Conservation (phyloP, 2,888 invertebrate species). For the Nephrotoma guestfalica region DNA sequence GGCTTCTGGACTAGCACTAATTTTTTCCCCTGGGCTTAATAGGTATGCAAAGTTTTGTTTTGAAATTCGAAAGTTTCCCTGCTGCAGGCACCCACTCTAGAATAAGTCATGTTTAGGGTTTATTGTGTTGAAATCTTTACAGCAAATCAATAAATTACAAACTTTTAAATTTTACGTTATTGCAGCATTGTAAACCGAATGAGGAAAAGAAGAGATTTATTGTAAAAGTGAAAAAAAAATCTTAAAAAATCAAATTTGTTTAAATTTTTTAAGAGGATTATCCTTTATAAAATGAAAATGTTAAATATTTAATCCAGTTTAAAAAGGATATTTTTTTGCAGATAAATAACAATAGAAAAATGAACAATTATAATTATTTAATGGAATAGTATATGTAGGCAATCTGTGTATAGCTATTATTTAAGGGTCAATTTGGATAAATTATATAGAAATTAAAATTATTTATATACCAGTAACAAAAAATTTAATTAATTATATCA, state of each 20-base stretch:
- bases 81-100: too few species aligned
- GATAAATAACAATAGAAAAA: neutral
- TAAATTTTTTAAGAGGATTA: neutral
- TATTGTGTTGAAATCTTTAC: neutral
- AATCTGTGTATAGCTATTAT: neutral
- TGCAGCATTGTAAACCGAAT: too few species aligned
- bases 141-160: neutral
- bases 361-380: neutral
- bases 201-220: neutral
- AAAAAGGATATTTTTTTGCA: neutral
- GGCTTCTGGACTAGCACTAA: too few species aligned
- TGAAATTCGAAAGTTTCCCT: too few species aligned
- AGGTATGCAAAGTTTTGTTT: too few species aligned
- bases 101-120: too few species aligned
- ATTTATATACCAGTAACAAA: neutral
- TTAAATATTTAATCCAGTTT: neutral
- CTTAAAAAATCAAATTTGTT: neutral
- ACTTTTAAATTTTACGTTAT: neutral
- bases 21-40: too few species aligned
- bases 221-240: neutral
- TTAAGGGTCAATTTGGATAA: neutral
- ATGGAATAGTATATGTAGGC: neutral
- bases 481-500: neutral
- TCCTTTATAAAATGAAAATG: slow-evolving; percentile 1
- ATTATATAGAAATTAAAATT: neutral